phyloP scores from a whole-genome alignment of 2,888 invertebrate genomes.

The Palloptera scutellata region DNA sequence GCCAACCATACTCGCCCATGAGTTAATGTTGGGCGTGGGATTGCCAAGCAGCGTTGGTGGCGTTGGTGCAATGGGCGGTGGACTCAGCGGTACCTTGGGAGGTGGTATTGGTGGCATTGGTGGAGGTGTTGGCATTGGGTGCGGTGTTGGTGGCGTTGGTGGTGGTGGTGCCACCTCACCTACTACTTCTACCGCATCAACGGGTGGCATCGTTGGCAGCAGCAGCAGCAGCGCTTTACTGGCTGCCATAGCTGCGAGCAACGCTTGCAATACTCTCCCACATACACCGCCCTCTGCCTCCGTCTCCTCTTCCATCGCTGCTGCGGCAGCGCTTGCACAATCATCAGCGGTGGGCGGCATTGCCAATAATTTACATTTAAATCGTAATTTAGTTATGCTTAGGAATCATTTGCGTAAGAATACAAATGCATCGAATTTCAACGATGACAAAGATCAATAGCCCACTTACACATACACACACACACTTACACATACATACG shows the following conservation, averaged over 20 bases:
- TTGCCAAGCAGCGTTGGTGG: slow-evolving; percentile 40
- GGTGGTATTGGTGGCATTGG: slow-evolving; percentile 27
- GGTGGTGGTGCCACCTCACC: slow-evolving; percentile 44
- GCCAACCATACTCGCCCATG: slow-evolving; percentile 63
- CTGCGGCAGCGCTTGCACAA: slow-evolving; percentile 38
- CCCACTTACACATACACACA: slow-evolving; percentile 42
- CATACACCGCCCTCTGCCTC: slow-evolving; percentile 51
- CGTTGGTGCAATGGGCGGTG: slow-evolving; percentile 40
- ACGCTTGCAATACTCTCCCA: slow-evolving; percentile 58
- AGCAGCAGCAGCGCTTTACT: slow-evolving; percentile 40
- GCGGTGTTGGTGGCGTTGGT: slow-evolving; percentile 32
- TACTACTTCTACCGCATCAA: slow-evolving; percentile 54
- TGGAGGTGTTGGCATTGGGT: slow-evolving; percentile 39
- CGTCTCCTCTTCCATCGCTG: slow-evolving; percentile 32
- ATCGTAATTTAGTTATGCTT: slow-evolving; percentile 62
- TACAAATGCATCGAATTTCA: slow-evolving; percentile 43
- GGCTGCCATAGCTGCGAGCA: slow-evolving; percentile 33
- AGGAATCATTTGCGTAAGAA: slow-evolving; percentile 63
- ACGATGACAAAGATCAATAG: slow-evolving; percentile 54
- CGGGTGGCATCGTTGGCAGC: slow-evolving; percentile 24
- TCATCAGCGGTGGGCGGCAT: slow-evolving; percentile 41
- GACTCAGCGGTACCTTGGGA: slow-evolving; percentile 46
- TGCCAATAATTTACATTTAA: slow-evolving; percentile 58
- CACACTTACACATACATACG: slow-evolving; percentile 30
- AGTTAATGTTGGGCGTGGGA: slow-evolving; percentile 56